Evolutionary conservation across 2,888 invertebrate genomes (phyloP), one percentile per base, ranked within the genome.

Genomic region (Coelinius sp.): DNA sequence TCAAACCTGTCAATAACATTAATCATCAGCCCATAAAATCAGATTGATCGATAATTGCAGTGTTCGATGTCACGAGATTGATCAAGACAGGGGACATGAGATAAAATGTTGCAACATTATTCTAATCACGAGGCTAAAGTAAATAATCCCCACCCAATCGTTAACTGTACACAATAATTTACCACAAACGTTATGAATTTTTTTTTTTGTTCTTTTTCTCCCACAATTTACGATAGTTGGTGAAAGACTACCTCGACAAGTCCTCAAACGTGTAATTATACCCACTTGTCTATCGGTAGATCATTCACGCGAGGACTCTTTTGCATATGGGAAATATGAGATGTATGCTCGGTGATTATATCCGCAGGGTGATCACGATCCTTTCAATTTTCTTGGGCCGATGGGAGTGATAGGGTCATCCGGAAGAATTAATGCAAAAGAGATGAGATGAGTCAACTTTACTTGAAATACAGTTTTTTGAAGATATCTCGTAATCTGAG

Each of bases 241-340:
- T 14, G 53, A 53, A 53, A 14, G 14, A 25, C n/a, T 53, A 25
- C n/a, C 53, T 27, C 27, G 53, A 53, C 24, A 25, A 25, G 12
- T 53, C 24, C n/a, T n/a, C 53, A 53, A 53, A 53, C 53, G 53
- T 53, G 53, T 53, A 53, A 53, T 53, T 53, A 53, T 25, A 53
- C 6, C n/a, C 14, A 25, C 12, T 5, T 25, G 41, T n/a, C n/a
- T n/a, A n/a, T 41, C 4, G 25, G 22, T 25, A 10, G 24, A 53
- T 53, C 25, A 53, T 25, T 53, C 27, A 24, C 4, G 25, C 53
- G 27, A 53, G 27, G 25, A 53, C 25, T 53, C 24, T 12, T 53
- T 53, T 53, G 25, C 27, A 25, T 53, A 27, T 25, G 25, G 22
- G 20, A 17, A 49, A 49, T 25, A 53, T 53, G 2, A n/a, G n/a